A percentile compares a stretch with the other conserved stretches of the same genome.
These are phyloP conservation scores for Talpa occidentalis DNA, from an alignment of 2,113 vertebrate genomes.

Conservation along the genomic window DNA sequence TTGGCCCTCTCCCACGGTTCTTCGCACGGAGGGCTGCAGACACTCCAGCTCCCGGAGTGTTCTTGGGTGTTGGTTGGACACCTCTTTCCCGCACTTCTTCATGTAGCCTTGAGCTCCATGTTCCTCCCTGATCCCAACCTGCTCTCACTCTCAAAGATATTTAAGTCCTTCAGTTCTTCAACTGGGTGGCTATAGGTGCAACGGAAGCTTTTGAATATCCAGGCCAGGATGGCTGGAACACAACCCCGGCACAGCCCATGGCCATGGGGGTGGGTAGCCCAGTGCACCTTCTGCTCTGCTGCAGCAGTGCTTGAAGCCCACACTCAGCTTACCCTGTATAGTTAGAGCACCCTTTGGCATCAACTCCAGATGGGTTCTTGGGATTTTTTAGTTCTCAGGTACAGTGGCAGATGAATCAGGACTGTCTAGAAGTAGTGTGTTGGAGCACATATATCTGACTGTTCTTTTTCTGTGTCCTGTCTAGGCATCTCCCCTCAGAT, in stretches of 20 bases:
- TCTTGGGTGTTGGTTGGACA: not conserved
- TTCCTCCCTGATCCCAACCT: not conserved
- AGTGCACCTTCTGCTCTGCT: not conserved
- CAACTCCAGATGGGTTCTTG: not conserved
- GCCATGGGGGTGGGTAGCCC: accelerated
- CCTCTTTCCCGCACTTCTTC: not conserved
- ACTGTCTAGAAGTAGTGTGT: not conserved
- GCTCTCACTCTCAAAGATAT: not conserved
- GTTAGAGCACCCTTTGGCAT: not conserved
- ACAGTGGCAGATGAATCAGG: not conserved
- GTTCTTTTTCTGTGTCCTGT: conserved; percentile 41
- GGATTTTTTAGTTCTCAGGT: not conserved
- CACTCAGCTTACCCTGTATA: not conserved
- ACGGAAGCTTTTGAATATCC: not conserved
- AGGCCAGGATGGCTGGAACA: not conserved
- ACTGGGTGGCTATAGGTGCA: not conserved
- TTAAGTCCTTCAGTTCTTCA: not conserved
- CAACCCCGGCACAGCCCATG: not conserved
- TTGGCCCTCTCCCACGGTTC: not conserved
- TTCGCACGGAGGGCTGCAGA: not conserved
- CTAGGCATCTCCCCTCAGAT: conserved; percentile 93
- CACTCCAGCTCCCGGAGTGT: not conserved
- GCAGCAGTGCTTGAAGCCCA: not conserved
- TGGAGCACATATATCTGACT: not conserved
- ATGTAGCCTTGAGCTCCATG: not conserved